A percentile compares a stretch with the other conserved stretches of the same genome.
Evolutionary conservation across 1,140 invertebrate genomes (phyloP).

Genomic region (Halictus rubicundus): DNA sequence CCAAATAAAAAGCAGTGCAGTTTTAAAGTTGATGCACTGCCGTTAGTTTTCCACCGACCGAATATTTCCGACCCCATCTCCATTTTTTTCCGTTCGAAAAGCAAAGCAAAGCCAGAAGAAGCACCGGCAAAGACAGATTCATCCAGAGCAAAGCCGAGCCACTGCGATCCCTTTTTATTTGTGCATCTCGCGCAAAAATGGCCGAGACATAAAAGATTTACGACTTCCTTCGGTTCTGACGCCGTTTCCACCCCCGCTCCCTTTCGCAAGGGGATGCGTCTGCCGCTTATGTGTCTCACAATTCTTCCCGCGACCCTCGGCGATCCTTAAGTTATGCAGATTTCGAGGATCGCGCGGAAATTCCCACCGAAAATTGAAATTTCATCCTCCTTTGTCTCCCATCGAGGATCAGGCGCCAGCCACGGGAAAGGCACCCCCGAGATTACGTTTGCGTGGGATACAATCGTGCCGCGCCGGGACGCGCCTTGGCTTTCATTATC

Average conservation of each 20-base stretch:
- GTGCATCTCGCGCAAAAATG: conserved; percentile 26
- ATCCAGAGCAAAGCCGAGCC: background rate
- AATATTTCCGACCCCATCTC: background rate
- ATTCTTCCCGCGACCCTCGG: conserved; percentile 9
- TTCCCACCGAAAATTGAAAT: conserved; percentile 62
- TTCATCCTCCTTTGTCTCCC: conserved; percentile 51
- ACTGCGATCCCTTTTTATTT: conserved; percentile 18
- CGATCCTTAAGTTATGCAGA: conserved; percentile 59
- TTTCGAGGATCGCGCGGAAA: conserved; percentile 46
- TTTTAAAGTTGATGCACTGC: too few relatives aligned
- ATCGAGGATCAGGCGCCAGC: background rate
- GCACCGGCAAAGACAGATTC: conserved; percentile 4
- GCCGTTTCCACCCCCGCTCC: background rate
- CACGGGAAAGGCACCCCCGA: conserved; percentile 9
- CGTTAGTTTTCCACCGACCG: too few relatives aligned
- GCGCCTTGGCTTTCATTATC: conserved; percentile 27
- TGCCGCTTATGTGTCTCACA: background rate
- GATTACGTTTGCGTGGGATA: conserved; percentile 31
- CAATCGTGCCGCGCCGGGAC: conserved; percentile 12
- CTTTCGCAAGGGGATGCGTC: too few relatives aligned
- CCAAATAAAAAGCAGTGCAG: too few relatives aligned
- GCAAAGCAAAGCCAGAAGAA: background rate
- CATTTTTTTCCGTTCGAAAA: background rate
- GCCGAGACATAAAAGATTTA: conserved; percentile 44
- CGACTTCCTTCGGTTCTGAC: conserved; percentile 18